phyloP scores from a whole-genome alignment of 2,113 vertebrate genomes.

The Urocitellus parryii region DNA sequence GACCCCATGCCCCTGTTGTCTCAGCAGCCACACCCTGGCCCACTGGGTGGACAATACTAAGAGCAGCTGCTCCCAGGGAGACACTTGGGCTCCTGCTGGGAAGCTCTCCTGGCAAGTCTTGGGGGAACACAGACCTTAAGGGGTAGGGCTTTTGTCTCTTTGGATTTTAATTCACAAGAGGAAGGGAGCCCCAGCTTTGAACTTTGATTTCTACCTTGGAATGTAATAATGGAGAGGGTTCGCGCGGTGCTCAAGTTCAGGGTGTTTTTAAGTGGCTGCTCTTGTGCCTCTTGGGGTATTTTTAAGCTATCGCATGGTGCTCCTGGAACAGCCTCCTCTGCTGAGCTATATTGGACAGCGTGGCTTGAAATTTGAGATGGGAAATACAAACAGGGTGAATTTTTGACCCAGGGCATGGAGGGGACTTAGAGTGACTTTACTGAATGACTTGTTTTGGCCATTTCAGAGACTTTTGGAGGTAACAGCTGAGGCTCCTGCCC shows the following conservation, averaged over 20 bases:
- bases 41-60: neutral
- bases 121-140: neutral
- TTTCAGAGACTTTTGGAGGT: conserved; percentile 53
- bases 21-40: neutral
- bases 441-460: conserved; percentile 42
- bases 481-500: conserved; percentile 60
- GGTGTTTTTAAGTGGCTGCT: conserved; percentile 47
- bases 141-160: neutral
- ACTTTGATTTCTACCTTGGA: neutral
- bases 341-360: conserved; percentile 60
- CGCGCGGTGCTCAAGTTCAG: neutral
- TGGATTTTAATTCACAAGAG: conserved; percentile 22
- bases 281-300: conserved; percentile 42
- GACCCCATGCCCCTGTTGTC: neutral
- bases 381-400: conserved; percentile 64
- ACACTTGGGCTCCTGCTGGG: neutral
- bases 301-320: conserved; percentile 67
- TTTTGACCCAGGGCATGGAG: conserved; percentile 40
- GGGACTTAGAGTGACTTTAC: conserved; percentile 48
- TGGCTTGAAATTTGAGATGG: conserved; percentile 74
- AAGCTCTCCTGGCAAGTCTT: neutral
- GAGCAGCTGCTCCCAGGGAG: conserved; percentile 36
- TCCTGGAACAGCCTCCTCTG: conserved; percentile 48
- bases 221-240: neutral
- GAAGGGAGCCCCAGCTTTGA: neutral